These are phyloP conservation scores for Aphis craccivora DNA, from an alignment of 1,140 invertebrate species.

Conservation along the genomic window DNA sequence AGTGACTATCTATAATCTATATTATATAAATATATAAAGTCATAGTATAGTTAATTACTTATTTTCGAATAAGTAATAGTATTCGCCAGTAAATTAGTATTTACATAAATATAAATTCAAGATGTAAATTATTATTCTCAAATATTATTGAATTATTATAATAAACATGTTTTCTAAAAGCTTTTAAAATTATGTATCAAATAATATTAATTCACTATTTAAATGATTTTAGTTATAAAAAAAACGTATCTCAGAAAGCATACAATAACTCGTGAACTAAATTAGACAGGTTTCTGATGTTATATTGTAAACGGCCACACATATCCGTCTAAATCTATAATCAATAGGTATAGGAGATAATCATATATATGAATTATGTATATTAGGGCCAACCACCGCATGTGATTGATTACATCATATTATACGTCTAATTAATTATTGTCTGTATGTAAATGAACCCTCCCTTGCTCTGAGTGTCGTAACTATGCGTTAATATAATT, in stretches of 20 bases:
- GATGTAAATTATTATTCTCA: too few relatives aligned
- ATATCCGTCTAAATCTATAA: slow-evolving; percentile 1
- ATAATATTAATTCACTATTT: too few relatives aligned
- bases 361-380: neutral
- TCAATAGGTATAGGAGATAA: neutral
- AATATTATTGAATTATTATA: too few relatives aligned
- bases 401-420: neutral
- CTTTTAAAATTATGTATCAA: neutral
- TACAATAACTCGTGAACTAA: neutral
- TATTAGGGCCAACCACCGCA: neutral
- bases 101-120: too few relatives aligned
- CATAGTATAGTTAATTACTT: neutral
- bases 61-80: neutral
- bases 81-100: too few relatives aligned
- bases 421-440: neutral
- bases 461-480: neutral
- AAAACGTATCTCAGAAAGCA: neutral
- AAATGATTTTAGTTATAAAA: neutral
- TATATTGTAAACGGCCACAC: neutral
- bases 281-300: neutral
- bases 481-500: neutral
- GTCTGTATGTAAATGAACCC: neutral
- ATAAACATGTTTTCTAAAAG: too few relatives aligned
- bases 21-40: neutral
- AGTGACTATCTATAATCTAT: neutral